Evolutionary conservation across 1,140 invertebrate genomes (phyloP), one percentile per base, ranked within the genome.

Genomic region (Geopemphigus sp.): DNA sequence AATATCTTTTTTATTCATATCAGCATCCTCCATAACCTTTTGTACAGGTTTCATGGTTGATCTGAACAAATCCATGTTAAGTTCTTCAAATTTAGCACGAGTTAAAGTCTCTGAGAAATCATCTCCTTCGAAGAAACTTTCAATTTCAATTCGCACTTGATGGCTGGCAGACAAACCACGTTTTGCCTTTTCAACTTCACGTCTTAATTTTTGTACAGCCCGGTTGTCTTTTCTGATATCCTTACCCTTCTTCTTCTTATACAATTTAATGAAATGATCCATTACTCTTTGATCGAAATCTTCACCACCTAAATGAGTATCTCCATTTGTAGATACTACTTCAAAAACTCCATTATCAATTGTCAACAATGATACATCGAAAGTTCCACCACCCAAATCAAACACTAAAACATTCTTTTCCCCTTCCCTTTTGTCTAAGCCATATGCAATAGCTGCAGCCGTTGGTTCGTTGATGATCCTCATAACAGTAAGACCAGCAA

Each of bases 401-500:
- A 99, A 99, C 1, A 99, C 97, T 50, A 99, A 88, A 54, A 99
- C 96, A 84, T 99, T 99, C 88, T 98, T 98, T 86, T 99, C 98
- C 22, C 97, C 97, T 81, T 98, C 96, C 85, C 97, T 98, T 87
- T 99, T 99, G 88, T 99, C 98, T 82, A 99, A 89, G 87, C 98
- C 98, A 84, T 99, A 99, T 81, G 98, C 98, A 87, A 99, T 99
- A 81, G 98, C 98, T 76, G 98, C 98, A 8, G 98, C 98, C 45
- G 98, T 99, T n/a, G 98, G 98, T 86, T 99, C 98, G 85, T 99
- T 99, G 85, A 99, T 99, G 83, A 99, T 99, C 87, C 98, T 92
- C 95, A 99, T 97, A 3, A 99, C 97, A 83, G 94, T 93, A 61
- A 99, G 89, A 82, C 97, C 97, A 83, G 97, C 94, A 83, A 95